Conservation (phyloP, 2,113 vertebrate species). For the Ctenomys sociabilis region DNA sequence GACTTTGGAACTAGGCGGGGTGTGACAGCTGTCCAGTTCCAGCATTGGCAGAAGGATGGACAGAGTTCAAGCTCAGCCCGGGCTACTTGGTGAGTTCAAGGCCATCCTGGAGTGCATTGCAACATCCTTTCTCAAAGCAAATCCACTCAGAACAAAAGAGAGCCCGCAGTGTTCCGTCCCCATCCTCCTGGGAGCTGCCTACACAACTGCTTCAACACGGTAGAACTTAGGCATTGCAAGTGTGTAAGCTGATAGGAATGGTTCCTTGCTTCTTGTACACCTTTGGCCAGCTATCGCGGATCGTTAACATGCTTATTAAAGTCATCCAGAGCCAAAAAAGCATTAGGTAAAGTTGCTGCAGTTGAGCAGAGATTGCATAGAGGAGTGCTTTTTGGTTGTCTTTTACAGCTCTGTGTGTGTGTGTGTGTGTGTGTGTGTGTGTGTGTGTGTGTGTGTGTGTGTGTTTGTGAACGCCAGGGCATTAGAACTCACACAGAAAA, state of each 20-base stretch:
- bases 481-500: background rate
- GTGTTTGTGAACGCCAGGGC: background rate
- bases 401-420: background rate
- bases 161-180: background rate
- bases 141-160: background rate
- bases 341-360: background rate
- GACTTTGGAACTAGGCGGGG: background rate
- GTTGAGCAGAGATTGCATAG: background rate
- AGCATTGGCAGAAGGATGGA: background rate
- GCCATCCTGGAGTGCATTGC: background rate
- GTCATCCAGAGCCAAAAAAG: background rate
- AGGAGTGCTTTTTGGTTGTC: background rate
- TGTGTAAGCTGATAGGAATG: background rate
- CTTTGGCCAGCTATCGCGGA: background rate
- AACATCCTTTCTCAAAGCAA: background rate
- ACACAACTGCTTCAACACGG: background rate
- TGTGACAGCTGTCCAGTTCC: background rate
- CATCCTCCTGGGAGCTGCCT: background rate
- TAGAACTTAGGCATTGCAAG: background rate
- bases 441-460: background rate
- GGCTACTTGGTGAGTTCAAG: background rate
- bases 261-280: fast-evolving
- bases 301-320: background rate
- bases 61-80: background rate
- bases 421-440: background rate